These are phyloP conservation scores for Cheilinus undulatus DNA, from an alignment of 2,113 vertebrate genomes.

Conservation along the genomic window DNA sequence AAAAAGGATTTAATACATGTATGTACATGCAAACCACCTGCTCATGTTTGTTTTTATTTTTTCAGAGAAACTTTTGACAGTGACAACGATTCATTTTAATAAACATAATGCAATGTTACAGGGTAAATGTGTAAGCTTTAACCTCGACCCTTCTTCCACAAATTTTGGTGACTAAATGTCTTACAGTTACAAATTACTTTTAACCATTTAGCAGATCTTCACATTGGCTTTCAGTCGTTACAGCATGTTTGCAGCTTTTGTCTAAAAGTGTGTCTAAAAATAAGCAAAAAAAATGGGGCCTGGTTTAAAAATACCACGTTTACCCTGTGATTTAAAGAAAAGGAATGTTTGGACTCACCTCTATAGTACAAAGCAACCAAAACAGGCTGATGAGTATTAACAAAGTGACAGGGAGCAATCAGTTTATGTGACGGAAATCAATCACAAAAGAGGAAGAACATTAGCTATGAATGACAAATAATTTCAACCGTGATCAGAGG, in stretches of 20 bases:
- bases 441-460: neutral
- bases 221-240: too few relatives aligned
- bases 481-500: neutral
- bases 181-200: neutral
- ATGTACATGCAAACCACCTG: slow-evolving; percentile 32
- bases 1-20: slow-evolving; percentile 19
- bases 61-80: neutral
- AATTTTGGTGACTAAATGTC: neutral
- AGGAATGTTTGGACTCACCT: slow-evolving; percentile 53
- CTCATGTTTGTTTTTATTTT: neutral
- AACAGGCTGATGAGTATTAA: neutral
- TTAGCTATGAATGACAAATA: neutral
- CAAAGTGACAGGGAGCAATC: neutral
- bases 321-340: neutral
- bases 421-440: neutral
- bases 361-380: neutral
- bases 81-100: neutral
- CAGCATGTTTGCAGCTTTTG: too few relatives aligned
- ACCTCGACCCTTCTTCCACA: neutral
- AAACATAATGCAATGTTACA: slow-evolving; percentile 15
- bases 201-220: neutral
- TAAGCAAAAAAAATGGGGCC: neutral
- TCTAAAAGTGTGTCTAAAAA: too few relatives aligned
- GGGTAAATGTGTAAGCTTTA: too few relatives aligned
- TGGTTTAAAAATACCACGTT: neutral